These are phyloP conservation scores for Papilio protenor DNA, from an alignment of 2,888 invertebrate species.

Conservation along the genomic window DNA sequence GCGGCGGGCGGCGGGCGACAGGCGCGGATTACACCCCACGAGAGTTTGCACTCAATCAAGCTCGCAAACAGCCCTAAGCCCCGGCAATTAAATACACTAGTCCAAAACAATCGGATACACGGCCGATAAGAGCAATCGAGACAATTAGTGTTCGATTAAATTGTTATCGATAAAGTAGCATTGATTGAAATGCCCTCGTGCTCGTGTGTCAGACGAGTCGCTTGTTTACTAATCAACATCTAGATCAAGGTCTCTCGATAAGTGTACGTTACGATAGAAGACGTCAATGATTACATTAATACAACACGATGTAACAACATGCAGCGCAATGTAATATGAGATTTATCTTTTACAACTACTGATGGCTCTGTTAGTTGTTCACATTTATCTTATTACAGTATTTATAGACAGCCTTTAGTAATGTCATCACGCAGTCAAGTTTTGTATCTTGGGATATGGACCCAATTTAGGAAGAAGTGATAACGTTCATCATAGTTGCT, in stretches of 20 bases:
- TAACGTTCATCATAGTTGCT: neutral
- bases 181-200: conserved; percentile 46
- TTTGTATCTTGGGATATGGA: neutral
- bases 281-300: conserved; percentile 33
- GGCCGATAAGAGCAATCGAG: conserved; percentile 73
- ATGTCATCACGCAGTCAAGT: conserved; percentile 12
- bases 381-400: neutral
- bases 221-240: conserved; percentile 46
- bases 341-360: conserved; percentile 17
- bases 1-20: conserved; percentile 70
- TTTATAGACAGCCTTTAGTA: conserved; percentile 11
- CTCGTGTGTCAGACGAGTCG: conserved; percentile 31
- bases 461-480: neutral
- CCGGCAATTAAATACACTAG: conserved; percentile 80
- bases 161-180: conserved; percentile 55
- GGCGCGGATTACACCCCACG: conserved; percentile 79
- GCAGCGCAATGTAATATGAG: conserved; percentile 21
- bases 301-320: conserved; percentile 20
- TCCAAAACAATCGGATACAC: conserved; percentile 78
- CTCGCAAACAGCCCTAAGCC: conserved; percentile 81
- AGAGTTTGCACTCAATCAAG: conserved; percentile 82
- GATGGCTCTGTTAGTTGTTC: neutral
- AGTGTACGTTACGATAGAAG: conserved; percentile 45
- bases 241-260: conserved; percentile 43
- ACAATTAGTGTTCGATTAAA: conserved; percentile 64